Conservation (phyloP, 2,797 vertebrate genomes). For the Okamejei kenojei region DNA sequence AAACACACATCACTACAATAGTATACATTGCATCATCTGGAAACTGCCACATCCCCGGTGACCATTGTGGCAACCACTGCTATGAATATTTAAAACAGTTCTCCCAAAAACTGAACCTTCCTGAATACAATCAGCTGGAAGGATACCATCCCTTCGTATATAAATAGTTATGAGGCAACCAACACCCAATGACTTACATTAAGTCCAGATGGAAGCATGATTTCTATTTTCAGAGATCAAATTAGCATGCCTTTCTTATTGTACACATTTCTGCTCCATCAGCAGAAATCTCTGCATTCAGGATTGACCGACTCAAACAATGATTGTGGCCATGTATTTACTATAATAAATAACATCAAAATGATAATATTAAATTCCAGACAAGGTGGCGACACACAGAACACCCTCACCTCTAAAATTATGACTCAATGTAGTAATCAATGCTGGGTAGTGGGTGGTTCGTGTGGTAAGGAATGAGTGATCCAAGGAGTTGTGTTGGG, state of each 20-base stretch:
- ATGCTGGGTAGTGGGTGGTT: not conserved
- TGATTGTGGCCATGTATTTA: not conserved
- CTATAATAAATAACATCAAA: constrained; percentile 12
- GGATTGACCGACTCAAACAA: not conserved
- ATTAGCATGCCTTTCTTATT: not conserved
- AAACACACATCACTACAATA: not conserved
- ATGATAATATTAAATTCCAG: not conserved
- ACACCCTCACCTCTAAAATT: not conserved
- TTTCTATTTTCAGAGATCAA: not conserved
- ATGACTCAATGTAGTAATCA: not conserved
- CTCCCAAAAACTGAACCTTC: not conserved
- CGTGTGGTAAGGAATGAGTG: too few species aligned
- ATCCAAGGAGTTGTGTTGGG: too few species aligned
- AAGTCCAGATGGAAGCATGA: not conserved
- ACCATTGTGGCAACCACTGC: not conserved
- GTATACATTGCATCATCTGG: not conserved
- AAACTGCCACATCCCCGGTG: not conserved
- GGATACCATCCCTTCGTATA: not conserved
- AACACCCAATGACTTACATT: constrained; percentile 15
- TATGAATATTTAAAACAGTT: not conserved
- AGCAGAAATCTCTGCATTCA: not conserved
- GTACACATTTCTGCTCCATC: not conserved
- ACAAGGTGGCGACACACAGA: not conserved
- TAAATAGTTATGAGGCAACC: not conserved
- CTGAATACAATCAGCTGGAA: not conserved